Percentiles rank a stretch among this genome's conserved stretches.
These are phyloP conservation scores for Pogoniulus pusillus DNA, from an alignment of 2,797 vertebrate genomes.

Conservation along the genomic window DNA sequence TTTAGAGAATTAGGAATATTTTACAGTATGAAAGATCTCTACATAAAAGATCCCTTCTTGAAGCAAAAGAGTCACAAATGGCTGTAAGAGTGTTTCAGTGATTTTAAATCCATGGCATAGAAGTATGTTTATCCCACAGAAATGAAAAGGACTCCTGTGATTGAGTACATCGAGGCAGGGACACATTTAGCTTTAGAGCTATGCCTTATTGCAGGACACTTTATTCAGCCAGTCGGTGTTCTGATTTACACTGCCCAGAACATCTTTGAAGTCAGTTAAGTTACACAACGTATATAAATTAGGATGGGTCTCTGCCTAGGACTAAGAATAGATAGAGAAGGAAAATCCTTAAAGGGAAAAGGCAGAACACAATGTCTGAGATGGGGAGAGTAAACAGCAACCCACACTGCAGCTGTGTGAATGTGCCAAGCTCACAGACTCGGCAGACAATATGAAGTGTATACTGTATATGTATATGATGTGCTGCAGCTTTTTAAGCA, in stretches of 20 bases:
- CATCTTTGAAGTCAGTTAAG: conserved; percentile 16
- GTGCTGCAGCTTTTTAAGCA: neutral
- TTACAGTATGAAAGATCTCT: neutral
- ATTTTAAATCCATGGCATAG: neutral
- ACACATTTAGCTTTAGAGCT: conserved; percentile 21
- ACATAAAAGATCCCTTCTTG: neutral
- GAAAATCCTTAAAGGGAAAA: conserved; percentile 36
- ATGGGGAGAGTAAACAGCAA: conserved; percentile 10
- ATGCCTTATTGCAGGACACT: neutral
- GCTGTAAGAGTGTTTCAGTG: neutral
- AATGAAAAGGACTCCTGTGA: neutral
- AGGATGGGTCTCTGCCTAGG: neutral
- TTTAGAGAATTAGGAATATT: neutral
- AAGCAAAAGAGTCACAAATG: conserved; percentile 9
- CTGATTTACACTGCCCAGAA: neutral
- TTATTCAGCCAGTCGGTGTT: neutral
- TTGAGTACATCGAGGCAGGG: conserved; percentile 4
- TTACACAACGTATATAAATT: conserved; percentile 1
- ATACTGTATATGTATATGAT: neutral
- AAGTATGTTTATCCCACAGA: conserved; percentile 22
- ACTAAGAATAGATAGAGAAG: conserved; percentile 12
- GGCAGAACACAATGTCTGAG: neutral
- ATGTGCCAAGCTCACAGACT: neutral
- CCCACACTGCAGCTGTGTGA: conserved; percentile 29
- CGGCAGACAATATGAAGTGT: neutral